Percentiles rank a stretch among this genome's conserved stretches.
These are phyloP conservation scores for Bubo blakistoni DNA, from an alignment of 2,113 vertebrate genomes.

Conservation along the genomic window DNA sequence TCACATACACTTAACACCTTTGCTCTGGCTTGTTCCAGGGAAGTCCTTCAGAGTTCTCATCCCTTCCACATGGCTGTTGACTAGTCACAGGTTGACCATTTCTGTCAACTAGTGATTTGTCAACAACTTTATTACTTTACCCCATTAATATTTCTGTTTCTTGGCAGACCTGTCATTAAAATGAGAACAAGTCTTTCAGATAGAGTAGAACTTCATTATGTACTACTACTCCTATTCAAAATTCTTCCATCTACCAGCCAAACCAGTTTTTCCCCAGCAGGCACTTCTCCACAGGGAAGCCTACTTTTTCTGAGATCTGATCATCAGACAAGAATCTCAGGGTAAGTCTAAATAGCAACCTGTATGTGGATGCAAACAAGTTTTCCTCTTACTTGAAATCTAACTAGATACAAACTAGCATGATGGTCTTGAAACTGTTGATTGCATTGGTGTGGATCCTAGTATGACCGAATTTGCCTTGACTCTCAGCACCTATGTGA, in stretches of 20 bases:
- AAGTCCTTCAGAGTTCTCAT: not conserved
- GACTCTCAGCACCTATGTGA: not conserved
- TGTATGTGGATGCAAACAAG: not conserved
- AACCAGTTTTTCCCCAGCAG: not conserved
- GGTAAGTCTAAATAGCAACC: not conserved
- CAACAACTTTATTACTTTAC: not conserved
- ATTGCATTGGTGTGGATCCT: not conserved
- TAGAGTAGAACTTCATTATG: not conserved
- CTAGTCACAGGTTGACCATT: not conserved
- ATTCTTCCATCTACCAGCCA: not conserved
- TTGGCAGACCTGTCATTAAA: not conserved
- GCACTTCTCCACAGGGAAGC: not conserved
- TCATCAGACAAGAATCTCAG: not conserved
- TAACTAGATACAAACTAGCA: not conserved
- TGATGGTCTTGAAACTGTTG: not conserved
- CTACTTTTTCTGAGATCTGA: not conserved
- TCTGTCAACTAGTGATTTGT: not conserved
- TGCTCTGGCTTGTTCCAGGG: not conserved
- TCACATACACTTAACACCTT: not conserved
- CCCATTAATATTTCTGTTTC: not conserved
- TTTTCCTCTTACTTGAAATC: not conserved
- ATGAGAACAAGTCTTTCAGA: not conserved
- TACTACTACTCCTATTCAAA: not conserved
- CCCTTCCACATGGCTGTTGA: not conserved
- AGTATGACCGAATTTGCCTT: not conserved